These are phyloP conservation scores for Coreius guichenoti DNA, from an alignment of 2,797 vertebrate genomes.

Conservation along the genomic window DNA sequence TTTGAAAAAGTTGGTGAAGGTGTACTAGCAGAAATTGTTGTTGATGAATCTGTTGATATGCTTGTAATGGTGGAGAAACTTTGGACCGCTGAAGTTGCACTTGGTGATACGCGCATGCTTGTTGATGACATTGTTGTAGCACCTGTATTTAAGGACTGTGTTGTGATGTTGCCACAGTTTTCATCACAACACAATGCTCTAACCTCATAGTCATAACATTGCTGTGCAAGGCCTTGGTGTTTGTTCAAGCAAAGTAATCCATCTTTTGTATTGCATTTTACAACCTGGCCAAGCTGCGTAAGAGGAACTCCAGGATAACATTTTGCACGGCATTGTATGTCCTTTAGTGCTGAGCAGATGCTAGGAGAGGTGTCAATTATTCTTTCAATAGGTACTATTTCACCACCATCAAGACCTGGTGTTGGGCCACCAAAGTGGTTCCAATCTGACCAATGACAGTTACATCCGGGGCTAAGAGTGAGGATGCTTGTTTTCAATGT, in stretches of 20 bases:
- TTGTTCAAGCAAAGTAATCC: slow-evolving; percentile 24
- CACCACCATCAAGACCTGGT: slow-evolving; percentile 30
- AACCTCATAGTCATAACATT: too few species aligned
- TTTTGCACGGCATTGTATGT: slow-evolving; percentile 39
- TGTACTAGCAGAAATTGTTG: too few species aligned
- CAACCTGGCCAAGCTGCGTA: slow-evolving; percentile 39
- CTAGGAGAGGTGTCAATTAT: not conserved
- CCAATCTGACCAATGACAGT: slow-evolving; percentile 33
- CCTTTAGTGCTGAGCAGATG: not conserved
- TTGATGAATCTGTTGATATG: too few species aligned
- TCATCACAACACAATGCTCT: slow-evolving; percentile 15
- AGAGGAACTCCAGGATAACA: slow-evolving; percentile 25
- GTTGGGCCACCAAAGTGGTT: slow-evolving; percentile 7
- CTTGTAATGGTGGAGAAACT: too few species aligned
- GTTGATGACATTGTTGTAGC: not conserved
- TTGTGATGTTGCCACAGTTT: not conserved
- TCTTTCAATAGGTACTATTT: not conserved
- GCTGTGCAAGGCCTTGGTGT: not conserved
- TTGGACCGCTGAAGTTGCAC: too few species aligned
- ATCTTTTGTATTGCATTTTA: slow-evolving; percentile 9
- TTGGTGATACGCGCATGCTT: not conserved
- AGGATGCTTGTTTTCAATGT: too few species aligned
- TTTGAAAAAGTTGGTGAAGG: too few species aligned
- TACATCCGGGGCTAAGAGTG: too few species aligned
- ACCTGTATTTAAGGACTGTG: not conserved